Percentiles rank a stretch among this genome's conserved stretches.
Conservation (phyloP, 2,797 vertebrate species). For the Clarias laeviceps region DNA sequence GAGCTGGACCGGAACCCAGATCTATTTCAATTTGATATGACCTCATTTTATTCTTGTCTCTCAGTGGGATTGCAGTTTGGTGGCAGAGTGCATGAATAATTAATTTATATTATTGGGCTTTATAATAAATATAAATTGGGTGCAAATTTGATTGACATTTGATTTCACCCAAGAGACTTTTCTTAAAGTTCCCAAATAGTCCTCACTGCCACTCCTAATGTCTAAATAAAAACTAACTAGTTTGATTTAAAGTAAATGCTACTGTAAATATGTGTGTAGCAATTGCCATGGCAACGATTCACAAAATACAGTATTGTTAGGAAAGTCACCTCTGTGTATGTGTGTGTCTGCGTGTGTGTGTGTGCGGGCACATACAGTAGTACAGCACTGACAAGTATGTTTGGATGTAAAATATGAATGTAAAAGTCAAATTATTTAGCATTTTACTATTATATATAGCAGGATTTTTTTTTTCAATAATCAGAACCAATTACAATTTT, state of each 20-base stretch:
- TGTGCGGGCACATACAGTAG: neutral
- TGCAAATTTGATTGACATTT: neutral
- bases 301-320: neutral
- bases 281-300: neutral
- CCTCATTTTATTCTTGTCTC: neutral
- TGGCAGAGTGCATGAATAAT: slow-evolving; percentile 3
- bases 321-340: neutral
- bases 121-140: slow-evolving; percentile 30
- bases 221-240: too few relatives aligned
- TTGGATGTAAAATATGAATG: neutral
- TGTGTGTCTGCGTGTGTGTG: neutral
- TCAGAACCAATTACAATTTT: neutral
- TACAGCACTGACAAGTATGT: neutral
- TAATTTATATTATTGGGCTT: slow-evolving; percentile 11
- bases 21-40: neutral
- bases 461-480: neutral
- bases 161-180: neutral
- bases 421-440: neutral
- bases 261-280: neutral
- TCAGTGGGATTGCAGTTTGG: neutral
- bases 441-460: neutral
- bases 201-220: neutral
- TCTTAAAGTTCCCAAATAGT: neutral
- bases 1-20: neutral
- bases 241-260: neutral